Base-by-base conservation (phyloP, 2,888 invertebrate species). In the Nemotelus nigrinus region DNA sequence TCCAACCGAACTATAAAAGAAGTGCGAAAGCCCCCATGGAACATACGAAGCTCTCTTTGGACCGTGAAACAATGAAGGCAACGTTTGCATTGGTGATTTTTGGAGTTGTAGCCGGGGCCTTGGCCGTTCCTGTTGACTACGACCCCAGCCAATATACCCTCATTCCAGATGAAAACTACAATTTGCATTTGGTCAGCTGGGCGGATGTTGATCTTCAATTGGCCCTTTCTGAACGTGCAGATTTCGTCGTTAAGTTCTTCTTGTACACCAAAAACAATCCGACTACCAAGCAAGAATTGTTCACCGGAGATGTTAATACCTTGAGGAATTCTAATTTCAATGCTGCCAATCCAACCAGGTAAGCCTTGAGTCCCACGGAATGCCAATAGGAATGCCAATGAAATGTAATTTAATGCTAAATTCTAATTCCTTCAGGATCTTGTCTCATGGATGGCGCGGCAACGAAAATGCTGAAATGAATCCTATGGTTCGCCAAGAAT, bases 361-460 rank as follows among this genome's bases (percentile, higher is more conserved):
- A 70, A 68, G 25, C 3, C 25, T 25, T 25, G 25, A 25, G 25
- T 25, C 25, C 25, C 25, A 25, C 25, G 25, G 25, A 6, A 10
- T 25, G 8, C 8, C 48, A 48, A 4, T n/a, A n/a, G n/a, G 5
- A 25, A 25, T 25, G n/a, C 6, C 6, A 10, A 60, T 10, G 6
- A 8, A 8, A 8, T 8, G 10, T 53, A 58, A 25, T 25, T 25
- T 25, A 58, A 25, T 58, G 6, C 53, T 53, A 10, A 53, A 45
- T 44, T 47, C 8, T 3, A 43, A 7, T 53, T 10, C 53, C 8
- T 67, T 39, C 68, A 79, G 80, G 48, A 72, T 81, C 47, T 60
- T 89, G 43, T 86, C 88, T 57, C 89, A 89, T 80, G 89, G 89
- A 5, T 89, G 89, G 89, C 87, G 89, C 70, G 89, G 89, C 82